Evolutionary conservation across 2,797 vertebrate genomes (phyloP).

Genomic region (Centroberyx gerrardi): DNA sequence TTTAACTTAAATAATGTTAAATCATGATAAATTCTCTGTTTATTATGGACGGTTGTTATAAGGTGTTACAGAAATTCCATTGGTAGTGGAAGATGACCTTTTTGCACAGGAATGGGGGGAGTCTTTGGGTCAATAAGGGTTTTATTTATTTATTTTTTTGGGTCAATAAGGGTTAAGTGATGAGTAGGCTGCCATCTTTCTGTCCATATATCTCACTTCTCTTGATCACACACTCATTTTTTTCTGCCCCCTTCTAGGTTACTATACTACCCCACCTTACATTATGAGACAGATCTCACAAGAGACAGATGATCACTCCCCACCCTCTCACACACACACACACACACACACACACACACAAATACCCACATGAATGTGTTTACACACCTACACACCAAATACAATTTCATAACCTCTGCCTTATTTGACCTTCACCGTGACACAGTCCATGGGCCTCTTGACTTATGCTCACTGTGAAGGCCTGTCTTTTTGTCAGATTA

Average conservation of each 20-base stretch:
- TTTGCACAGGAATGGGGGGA: constrained; percentile 15
- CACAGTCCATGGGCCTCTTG: constrained; percentile 24
- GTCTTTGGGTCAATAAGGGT: constrained; percentile 46
- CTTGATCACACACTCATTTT: constrained; percentile 47
- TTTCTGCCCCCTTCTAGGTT: constrained; percentile 24
- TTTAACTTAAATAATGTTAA: too few relatives aligned
- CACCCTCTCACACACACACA: constrained; percentile 19
- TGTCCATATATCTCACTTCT: constrained; percentile 38
- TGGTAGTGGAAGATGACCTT: constrained; percentile 16
- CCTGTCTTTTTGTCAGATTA: constrained; percentile 26
- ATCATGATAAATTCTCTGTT: too few relatives aligned
- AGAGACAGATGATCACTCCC: constrained; percentile 21
- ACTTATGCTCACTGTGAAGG: constrained; percentile 23
- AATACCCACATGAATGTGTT: constrained; percentile 17
- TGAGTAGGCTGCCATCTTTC: constrained; percentile 28
- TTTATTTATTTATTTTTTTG: too few relatives aligned
- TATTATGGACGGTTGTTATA: too few relatives aligned
- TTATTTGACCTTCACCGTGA: constrained; percentile 44
- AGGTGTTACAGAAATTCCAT: background rate
- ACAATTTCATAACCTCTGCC: background rate
- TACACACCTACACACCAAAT: constrained; percentile 14
- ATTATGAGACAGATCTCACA: constrained; percentile 34
- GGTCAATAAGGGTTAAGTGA: constrained; percentile 55
- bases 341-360: constrained; percentile 30
- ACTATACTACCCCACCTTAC: constrained; percentile 39